Conservation (phyloP, 2,888 invertebrate genomes). For the Geophilus truncorum region DNA sequence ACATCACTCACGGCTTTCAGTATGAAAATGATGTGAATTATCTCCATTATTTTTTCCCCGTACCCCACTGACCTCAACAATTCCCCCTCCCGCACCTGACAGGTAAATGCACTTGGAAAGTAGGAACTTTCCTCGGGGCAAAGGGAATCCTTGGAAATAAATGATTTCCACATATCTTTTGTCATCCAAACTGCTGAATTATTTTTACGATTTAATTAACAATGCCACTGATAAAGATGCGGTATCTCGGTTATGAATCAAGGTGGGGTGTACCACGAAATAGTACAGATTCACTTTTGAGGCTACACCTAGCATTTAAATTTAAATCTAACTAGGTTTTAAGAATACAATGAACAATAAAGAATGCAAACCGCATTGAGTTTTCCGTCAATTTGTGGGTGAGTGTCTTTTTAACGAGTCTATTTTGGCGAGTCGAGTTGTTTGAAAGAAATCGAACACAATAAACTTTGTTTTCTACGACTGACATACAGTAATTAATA, state of each 20-base stretch:
- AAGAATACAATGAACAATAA: not conserved
- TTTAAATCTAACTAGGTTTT: not conserved
- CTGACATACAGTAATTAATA: too few species aligned
- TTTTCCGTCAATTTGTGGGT: too few species aligned
- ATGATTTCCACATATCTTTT: not conserved
- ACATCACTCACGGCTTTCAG: not conserved
- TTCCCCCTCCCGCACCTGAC: not conserved
- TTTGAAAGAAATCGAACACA: too few species aligned
- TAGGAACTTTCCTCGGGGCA: not conserved
- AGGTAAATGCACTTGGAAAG: not conserved
- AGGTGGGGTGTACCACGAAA: not conserved
- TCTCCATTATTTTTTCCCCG: not conserved
- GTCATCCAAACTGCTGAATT: not conserved
- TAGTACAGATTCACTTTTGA: not conserved
- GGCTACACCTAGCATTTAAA: too few species aligned
- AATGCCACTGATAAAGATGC: not conserved
- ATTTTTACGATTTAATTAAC: not conserved
- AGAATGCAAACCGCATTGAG: not conserved
- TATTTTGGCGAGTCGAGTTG: too few species aligned
- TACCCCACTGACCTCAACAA: not conserved
- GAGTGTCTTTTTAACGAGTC: too few species aligned
- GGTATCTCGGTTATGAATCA: not conserved
- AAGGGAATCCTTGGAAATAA: not conserved
- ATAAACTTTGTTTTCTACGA: too few species aligned
- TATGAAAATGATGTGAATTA: not conserved